Base-by-base conservation (phyloP, 2,113 vertebrate genomes). In the Ciconia stormi region DNA sequence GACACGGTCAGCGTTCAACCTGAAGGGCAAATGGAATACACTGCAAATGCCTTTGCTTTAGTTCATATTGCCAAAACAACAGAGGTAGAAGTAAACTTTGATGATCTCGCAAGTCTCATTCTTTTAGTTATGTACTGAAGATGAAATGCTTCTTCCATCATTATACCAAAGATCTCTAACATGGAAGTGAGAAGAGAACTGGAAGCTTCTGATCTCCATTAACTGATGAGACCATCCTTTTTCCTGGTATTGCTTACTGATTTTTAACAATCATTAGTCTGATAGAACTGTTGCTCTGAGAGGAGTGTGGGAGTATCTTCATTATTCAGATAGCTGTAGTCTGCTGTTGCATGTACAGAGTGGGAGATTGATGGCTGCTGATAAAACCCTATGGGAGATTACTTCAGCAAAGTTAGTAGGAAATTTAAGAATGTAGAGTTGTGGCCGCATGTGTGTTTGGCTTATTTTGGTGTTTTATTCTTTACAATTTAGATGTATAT, bases 381-480 rank as follows among this genome's bases (percentile, higher is more conserved):
- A 21, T 79, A 23, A 49, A 93, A 71, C 30, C 42, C 29, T 53
- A 21, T 22, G 56, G 70, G 47, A 62, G 19, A 38, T 52, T 17
- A 29, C 69, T 90, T 67, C 21, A 34, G 23, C 20, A 61, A 85
- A 82, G 36, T 44, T 77, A 42, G 30, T 20, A 42, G 53, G 40
- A 74, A 71, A 89, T 67, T 20, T 14, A 72, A 77, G 47, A 69
- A 38, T 55, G 44, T n/a, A 55, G 42, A 50, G 20, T 70, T 70
- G 46, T 63, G 49, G 10, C 11, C 59, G 30, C 32, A 55, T 49
- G 19, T 5, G 14, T 67, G 29, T 73, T 73, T n/a, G 18, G 42
- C 12, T 72, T 85, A 72, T 71, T 88, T 63, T 93, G 53, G 50
- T 74, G 55, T 92, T 85, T 70, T 85, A 42, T 67, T 82, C 76